Percentiles rank a stretch among this genome's conserved stretches.
phyloP scores from a whole-genome alignment of 2,113 vertebrate genomes.

The Microcebus tavaratra region DNA sequence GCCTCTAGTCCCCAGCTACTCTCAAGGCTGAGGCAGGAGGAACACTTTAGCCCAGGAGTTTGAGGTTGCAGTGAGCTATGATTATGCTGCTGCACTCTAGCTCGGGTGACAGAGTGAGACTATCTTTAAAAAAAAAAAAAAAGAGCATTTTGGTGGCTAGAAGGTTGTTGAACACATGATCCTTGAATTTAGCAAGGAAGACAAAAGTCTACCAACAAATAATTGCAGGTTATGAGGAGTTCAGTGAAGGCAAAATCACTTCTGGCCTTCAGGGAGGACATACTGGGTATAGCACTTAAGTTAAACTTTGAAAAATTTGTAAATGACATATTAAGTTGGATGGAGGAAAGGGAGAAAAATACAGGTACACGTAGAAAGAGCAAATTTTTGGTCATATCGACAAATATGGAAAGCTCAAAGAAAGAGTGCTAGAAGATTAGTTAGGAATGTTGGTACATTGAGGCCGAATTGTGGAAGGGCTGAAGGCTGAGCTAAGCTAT shows the following conservation, averaged over 20 bases:
- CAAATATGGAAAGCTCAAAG: not conserved
- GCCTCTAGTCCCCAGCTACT: too few relatives aligned
- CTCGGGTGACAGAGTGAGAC: too few relatives aligned
- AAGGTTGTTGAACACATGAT: not conserved
- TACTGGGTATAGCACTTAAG: not conserved
- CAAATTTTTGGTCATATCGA: not conserved
- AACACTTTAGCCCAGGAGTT: too few relatives aligned
- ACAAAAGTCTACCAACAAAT: not conserved
- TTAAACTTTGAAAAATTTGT: not conserved
- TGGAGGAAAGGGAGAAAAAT: not conserved
- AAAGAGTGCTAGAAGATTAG: not conserved
- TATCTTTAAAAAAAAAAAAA: too few relatives aligned
- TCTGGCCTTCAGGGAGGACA: not conserved
- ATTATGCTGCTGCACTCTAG: too few relatives aligned
- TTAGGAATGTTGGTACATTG: not conserved
- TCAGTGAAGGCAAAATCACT: not conserved
- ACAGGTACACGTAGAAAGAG: not conserved
- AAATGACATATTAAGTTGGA: not conserved
- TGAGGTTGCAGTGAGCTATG: too few relatives aligned
- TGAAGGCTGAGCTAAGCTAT: not conserved
- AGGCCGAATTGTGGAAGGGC: not conserved
- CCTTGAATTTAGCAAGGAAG: not conserved
- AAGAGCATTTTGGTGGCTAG: not conserved
- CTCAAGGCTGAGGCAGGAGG: too few relatives aligned
- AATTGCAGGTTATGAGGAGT: not conserved